A percentile compares a stretch with the other conserved stretches of the same genome.
These are phyloP conservation scores for Zaprionus inermis DNA, from an alignment of 1,140 invertebrate genomes.

Conservation along the genomic window DNA sequence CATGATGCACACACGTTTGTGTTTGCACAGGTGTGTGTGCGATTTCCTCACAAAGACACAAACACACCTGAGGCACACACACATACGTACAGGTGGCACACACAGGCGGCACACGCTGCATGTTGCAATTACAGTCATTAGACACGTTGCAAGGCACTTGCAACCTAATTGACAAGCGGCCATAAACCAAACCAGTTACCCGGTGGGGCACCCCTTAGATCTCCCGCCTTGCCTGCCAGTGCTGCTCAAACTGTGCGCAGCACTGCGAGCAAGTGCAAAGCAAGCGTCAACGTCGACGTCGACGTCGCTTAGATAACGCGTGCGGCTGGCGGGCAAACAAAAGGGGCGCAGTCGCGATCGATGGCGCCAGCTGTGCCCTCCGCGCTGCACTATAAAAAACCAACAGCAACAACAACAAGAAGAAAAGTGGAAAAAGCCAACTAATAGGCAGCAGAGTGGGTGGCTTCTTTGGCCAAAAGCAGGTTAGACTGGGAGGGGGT, in stretches of 20 bases:
- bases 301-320: slow-evolving; percentile 57
- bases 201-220: slow-evolving; percentile 1
- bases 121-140: slow-evolving; percentile 15
- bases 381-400: slow-evolving; percentile 22
- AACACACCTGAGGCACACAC: background rate
- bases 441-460: slow-evolving; percentile 28
- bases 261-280: slow-evolving; percentile 19
- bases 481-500: background rate
- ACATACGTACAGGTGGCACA: background rate
- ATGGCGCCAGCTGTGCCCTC: slow-evolving; percentile 56
- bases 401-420: background rate
- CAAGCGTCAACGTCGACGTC: slow-evolving; percentile 8
- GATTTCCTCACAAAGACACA: too few species aligned
- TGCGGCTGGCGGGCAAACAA: slow-evolving; percentile 60
- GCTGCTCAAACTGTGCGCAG: slow-evolving; percentile 40
- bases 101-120: background rate
- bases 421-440: background rate
- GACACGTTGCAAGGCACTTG: slow-evolving; percentile 23
- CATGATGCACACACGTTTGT: background rate
- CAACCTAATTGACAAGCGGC: slow-evolving; percentile 19
- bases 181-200: slow-evolving; percentile 45
- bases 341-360: slow-evolving; percentile 39
- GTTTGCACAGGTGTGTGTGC: background rate
- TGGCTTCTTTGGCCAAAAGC: slow-evolving; percentile 15
- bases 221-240: background rate